Conservation (phyloP, 2,113 vertebrate species). For the Lepus timidus region DNA sequence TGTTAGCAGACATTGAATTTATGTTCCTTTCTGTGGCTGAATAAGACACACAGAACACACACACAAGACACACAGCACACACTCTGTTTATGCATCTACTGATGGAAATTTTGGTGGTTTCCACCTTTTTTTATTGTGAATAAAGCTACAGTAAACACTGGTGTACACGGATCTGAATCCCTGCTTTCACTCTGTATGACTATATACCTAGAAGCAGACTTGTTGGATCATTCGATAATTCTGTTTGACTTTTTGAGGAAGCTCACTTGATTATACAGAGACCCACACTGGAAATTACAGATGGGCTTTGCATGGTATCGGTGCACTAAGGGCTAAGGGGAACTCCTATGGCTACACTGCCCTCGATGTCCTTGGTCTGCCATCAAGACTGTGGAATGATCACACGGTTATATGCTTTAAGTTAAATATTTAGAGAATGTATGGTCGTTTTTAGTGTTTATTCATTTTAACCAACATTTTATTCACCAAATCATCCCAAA, state of each 20-base stretch:
- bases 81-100: not conserved
- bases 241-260: conserved; percentile 21
- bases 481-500: not conserved
- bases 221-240: not conserved
- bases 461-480: conserved; percentile 23
- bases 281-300: not conserved
- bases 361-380: not conserved
- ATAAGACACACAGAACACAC: not conserved
- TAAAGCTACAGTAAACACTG: not conserved
- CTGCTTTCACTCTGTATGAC: not conserved
- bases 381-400: not conserved
- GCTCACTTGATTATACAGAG: not conserved
- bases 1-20: not conserved
- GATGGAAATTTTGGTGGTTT: too few species aligned
- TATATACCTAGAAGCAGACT: not conserved
- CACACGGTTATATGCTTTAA: not conserved
- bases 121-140: too few species aligned
- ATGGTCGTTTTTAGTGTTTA: not conserved
- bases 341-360: not conserved
- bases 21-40: not conserved
- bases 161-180: not conserved
- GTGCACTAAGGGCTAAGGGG: not conserved
- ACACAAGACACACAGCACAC: not conserved
- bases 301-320: not conserved
- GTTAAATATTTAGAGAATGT: not conserved